Evolutionary conservation across 2,113 vertebrate genomes (phyloP).

Genomic region (Thalassarche chlororhynchos): DNA sequence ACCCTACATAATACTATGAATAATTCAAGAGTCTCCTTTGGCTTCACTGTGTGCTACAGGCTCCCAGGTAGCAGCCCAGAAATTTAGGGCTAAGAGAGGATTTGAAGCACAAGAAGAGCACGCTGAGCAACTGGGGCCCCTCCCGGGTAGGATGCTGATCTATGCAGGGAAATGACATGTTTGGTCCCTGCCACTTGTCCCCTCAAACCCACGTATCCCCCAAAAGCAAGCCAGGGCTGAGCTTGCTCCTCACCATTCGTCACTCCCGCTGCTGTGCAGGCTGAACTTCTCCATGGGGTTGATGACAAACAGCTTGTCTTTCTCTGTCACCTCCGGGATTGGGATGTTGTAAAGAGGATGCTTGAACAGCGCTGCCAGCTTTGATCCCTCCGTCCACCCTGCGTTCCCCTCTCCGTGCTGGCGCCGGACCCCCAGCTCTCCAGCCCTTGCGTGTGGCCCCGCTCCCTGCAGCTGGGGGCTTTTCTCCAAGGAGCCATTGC

Average conservation of each 20-base stretch:
- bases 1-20: neutral
- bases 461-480: neutral
- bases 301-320: conserved; percentile 79
- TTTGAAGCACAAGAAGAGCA: neutral
- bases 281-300: conserved; percentile 71
- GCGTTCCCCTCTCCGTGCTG: neutral
- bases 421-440: neutral
- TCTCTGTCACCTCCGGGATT: conserved; percentile 44
- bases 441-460: fast-evolving
- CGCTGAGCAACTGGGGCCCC: neutral
- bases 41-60: neutral
- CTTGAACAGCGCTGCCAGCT: conserved; percentile 75
- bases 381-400: neutral
- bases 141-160: neutral
- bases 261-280: conserved; percentile 57
- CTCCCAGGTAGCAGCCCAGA: neutral
- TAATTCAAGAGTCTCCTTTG: neutral
- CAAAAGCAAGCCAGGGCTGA: neutral
- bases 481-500: conserved; percentile 49
- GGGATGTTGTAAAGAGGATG: conserved; percentile 81
- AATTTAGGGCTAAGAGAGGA: neutral
- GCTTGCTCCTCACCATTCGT: conserved; percentile 74
- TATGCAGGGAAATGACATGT: fast-evolving
- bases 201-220: neutral
- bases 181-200: neutral